These are phyloP conservation scores for Himalopsyche tibetana DNA, from an alignment of 2,888 invertebrate genomes.

Conservation along the genomic window DNA sequence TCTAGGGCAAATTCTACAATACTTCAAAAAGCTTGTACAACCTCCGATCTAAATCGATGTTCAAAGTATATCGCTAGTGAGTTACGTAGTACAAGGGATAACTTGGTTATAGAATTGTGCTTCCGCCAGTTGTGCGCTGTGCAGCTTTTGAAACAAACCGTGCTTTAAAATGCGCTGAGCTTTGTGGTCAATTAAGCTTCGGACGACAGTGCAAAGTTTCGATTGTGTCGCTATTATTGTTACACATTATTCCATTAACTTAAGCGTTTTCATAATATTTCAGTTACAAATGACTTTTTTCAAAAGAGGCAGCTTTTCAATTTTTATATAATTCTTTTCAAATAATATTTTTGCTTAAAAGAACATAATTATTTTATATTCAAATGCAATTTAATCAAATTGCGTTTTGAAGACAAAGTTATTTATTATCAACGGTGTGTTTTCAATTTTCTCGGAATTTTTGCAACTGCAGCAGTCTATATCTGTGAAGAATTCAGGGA, in stretches of 20 bases:
- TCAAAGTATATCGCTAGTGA: not conserved
- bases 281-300: no score
- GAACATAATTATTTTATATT: no score
- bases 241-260: not conserved
- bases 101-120: slow-evolving; percentile 22
- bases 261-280: no score
- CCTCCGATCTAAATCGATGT: not conserved
- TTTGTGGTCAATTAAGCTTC: not conserved
- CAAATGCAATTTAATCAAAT: no score
- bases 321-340: no score
- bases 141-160: not conserved
- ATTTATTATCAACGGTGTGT: no score
- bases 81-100: not conserved
- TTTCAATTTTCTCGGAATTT: no score
- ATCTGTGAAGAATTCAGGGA: no score
- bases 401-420: no score
- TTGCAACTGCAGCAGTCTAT: no score
- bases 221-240: not conserved
- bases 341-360: no score
- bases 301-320: no score
- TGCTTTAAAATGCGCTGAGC: slow-evolving; percentile 13
- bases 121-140: not conserved
- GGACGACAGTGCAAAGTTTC: not conserved
- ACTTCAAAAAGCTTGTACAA: not conserved
- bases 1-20: not conserved